Conservation (phyloP, 2,797 vertebrate genomes). For the Falco biarmicus region DNA sequence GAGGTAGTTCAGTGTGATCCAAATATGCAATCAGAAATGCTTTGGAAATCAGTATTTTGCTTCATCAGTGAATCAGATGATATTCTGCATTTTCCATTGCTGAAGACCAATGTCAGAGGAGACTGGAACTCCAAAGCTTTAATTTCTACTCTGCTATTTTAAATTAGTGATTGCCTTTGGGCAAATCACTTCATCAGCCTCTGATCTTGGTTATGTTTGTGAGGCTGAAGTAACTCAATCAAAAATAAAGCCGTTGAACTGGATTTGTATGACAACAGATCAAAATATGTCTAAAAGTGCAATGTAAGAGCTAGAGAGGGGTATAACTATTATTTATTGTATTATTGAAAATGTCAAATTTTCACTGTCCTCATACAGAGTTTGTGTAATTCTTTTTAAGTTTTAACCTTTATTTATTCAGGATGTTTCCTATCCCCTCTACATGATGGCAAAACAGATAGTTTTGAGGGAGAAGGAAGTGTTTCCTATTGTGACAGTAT, state of each 20-base stretch:
- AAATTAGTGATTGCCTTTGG: not conserved
- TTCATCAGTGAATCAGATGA: not conserved
- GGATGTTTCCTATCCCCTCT: not conserved
- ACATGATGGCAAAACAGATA: not conserved
- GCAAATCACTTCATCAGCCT: not conserved
- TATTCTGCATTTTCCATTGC: not conserved
- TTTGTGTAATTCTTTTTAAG: not conserved
- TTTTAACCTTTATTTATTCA: not conserved
- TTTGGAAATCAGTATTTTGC: not conserved
- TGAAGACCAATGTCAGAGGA: not conserved
- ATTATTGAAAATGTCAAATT: not conserved
- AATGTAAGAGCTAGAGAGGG: not conserved
- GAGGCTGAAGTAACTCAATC: not conserved
- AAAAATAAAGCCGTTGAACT: not conserved
- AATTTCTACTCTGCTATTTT: not conserved
- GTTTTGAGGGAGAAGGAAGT: not conserved
- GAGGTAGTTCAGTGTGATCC: fast-evolving
- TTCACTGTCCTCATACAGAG: not conserved
- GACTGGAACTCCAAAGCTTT: not conserved
- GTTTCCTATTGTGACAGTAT: not conserved
- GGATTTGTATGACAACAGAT: not conserved
- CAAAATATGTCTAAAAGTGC: not conserved
- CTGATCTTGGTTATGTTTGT: not conserved
- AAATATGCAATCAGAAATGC: not conserved
- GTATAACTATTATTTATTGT: not conserved